Percentiles rank a stretch among this genome's conserved stretches.
phyloP scores from a whole-genome alignment of 2,113 vertebrate genomes.

The Todiramphus chloris region DNA sequence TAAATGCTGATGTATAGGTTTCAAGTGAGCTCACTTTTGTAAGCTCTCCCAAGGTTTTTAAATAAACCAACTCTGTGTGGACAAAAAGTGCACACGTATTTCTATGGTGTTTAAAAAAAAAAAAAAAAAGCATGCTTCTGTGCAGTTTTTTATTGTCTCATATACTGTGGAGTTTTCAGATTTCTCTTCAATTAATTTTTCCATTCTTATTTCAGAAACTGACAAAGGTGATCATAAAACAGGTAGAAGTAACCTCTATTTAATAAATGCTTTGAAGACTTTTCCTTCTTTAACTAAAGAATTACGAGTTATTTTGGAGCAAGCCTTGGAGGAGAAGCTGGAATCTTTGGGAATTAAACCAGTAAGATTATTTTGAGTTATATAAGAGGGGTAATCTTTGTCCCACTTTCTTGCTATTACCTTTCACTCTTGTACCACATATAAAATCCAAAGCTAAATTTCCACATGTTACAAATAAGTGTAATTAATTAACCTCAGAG shows the following conservation, averaged over 20 bases:
- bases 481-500: not conserved
- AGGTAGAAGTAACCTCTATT: slow-evolving; percentile 63
- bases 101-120: not conserved
- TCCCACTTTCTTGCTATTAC: not conserved
- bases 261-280: slow-evolving; percentile 72
- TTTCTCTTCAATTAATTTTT: not conserved
- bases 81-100: not conserved
- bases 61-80: not conserved
- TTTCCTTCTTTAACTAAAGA: slow-evolving; percentile 80
- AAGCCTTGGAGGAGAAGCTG: slow-evolving; percentile 80
- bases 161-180: not conserved
- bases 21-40: not conserved
- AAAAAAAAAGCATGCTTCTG: not conserved
- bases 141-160: not conserved
- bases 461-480: not conserved
- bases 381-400: not conserved
- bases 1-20: not conserved
- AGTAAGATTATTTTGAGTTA: slow-evolving; percentile 72
- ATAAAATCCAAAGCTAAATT: not conserved
- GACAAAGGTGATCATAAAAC: slow-evolving; percentile 66
- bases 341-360: slow-evolving; percentile 83
- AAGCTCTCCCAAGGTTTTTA: not conserved
- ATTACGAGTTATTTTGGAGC: slow-evolving; percentile 80
- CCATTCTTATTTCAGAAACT: slow-evolving; percentile 71
- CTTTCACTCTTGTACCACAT: not conserved